These are phyloP conservation scores for Lepeophtheirus nordmannii DNA, from an alignment of 2,888 invertebrate species.

Conservation along the genomic window DNA sequence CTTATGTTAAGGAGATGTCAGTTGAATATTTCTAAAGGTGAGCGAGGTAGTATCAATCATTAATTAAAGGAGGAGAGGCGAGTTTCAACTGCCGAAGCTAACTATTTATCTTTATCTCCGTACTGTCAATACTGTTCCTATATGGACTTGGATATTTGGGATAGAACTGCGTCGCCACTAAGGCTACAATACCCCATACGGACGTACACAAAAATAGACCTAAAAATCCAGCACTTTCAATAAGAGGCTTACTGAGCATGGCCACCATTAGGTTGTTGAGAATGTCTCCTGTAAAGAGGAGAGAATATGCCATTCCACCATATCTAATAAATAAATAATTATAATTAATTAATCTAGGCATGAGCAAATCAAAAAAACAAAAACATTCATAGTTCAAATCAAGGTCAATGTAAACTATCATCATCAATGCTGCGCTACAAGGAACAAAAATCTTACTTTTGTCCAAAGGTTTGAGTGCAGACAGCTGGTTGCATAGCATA, in stretches of 20 bases:
- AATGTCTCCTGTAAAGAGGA: slow-evolving; percentile 19
- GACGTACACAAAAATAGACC: slow-evolving; percentile 8
- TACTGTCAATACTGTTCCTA: background rate
- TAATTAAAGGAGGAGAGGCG: too few species aligned
- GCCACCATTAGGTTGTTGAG: slow-evolving; percentile 22
- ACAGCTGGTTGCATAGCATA: slow-evolving; percentile 33
- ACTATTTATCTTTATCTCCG: background rate
- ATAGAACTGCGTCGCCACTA: background rate
- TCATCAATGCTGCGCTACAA: background rate
- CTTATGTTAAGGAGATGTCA: too few species aligned
- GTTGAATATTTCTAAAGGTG: too few species aligned
- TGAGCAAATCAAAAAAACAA: too few species aligned
- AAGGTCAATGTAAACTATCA: too few species aligned
- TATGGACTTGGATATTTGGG: background rate
- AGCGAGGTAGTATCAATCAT: too few species aligned
- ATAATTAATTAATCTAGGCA: too few species aligned
- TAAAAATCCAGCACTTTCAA: background rate
- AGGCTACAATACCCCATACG: background rate
- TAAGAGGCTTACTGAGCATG: slow-evolving; percentile 6
- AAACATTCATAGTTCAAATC: too few species aligned
- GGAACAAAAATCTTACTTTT: slow-evolving; percentile 25
- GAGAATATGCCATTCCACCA: slow-evolving; percentile 20
- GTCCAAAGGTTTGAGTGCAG: slow-evolving; percentile 32
- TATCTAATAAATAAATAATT: background rate
- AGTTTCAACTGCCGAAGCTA: background rate